A percentile compares a stretch with the other conserved stretches of the same genome.
These are phyloP conservation scores for Alces alces DNA, from an alignment of 2,113 vertebrate species.

Conservation along the genomic window DNA sequence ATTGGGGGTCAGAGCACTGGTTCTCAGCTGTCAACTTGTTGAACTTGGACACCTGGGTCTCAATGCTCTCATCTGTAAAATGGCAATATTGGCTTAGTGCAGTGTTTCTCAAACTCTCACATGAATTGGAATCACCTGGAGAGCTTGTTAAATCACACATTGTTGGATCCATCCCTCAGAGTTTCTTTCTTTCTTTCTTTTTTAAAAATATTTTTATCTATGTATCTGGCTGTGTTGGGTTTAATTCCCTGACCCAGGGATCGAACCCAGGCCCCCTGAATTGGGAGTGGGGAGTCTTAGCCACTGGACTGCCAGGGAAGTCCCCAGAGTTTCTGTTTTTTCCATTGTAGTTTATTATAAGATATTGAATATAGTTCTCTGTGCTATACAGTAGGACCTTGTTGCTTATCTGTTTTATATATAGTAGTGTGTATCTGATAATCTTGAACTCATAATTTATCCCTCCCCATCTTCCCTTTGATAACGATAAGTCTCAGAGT, in stretches of 20 bases:
- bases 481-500: neutral
- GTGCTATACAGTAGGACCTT: neutral
- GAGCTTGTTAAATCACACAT: neutral
- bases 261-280: neutral
- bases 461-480: neutral
- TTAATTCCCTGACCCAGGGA: neutral
- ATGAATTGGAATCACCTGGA: neutral
- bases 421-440: neutral
- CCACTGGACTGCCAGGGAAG: neutral
- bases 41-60: slow-evolving; percentile 7
- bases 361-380: neutral
- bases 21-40: neutral
- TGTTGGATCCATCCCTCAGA: neutral
- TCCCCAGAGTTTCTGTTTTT: neutral
- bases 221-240: neutral
- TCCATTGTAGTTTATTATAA: neutral
- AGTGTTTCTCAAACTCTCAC: neutral
- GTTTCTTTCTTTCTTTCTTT: neutral
- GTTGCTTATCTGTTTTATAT: neutral
- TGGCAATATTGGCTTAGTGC: neutral
- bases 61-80: neutral
- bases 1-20: neutral
- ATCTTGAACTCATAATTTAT: neutral
- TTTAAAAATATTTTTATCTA: neutral
- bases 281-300: neutral